Conservation (phyloP, 2,888 invertebrate species). For the Cybosia mesomella region DNA sequence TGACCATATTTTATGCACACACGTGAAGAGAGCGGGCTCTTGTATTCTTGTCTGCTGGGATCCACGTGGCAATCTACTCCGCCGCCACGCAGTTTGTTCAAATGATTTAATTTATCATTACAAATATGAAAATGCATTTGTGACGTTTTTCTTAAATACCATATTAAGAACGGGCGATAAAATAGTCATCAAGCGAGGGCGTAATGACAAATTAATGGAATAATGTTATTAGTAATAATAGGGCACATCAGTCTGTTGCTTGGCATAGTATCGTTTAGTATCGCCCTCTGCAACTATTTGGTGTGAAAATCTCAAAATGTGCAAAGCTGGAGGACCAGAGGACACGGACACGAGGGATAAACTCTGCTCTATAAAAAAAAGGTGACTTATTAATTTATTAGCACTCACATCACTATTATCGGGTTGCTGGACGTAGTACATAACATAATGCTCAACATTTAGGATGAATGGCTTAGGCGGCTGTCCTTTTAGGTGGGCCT, state of each 20-base stretch:
- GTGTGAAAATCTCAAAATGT: constrained; percentile 61
- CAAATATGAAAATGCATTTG: constrained; percentile 63
- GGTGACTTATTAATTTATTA: constrained; percentile 53
- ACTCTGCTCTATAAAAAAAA: constrained; percentile 65
- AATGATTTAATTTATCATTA: constrained; percentile 40
- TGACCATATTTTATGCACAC: no score
- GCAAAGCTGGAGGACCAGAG: constrained; percentile 61
- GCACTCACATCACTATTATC: not conserved
- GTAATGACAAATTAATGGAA: constrained; percentile 80
- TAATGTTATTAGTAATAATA: constrained; percentile 61
- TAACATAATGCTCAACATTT: not conserved
- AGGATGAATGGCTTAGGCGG: not conserved
- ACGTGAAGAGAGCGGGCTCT: no score
- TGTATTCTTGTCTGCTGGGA: not conserved
- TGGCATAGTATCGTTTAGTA: constrained; percentile 57
- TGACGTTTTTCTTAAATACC: constrained; percentile 72
- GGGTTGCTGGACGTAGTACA: not conserved
- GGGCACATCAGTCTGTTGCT: constrained; percentile 57
- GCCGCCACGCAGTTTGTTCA: constrained; percentile 25
- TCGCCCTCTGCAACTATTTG: constrained; percentile 25
- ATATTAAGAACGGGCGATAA: constrained; percentile 72
- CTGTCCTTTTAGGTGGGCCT: not conserved
- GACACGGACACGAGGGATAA: constrained; percentile 46
- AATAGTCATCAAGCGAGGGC: constrained; percentile 48
- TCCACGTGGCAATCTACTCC: not conserved